Evolutionary conservation across 2,113 vertebrate species (phyloP), one percentile per base, ranked within the genome.

Genomic region (Phyllostomus discolor): DNA sequence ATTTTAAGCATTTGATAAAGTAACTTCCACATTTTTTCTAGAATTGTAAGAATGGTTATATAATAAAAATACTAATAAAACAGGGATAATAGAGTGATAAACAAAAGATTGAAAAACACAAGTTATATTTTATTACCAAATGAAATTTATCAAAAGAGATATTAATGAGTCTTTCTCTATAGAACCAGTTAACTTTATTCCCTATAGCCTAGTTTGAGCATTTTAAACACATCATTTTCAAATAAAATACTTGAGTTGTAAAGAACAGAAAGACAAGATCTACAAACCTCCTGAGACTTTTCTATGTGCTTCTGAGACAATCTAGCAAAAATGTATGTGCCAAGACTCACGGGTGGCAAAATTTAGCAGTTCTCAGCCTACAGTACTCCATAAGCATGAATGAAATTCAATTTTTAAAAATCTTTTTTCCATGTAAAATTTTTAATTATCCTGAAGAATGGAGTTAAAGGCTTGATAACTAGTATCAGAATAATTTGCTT

Each of bases 381-480:
- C 3, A 15, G 4, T n/a, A 19, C 3, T 91, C 4, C 73, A 81
- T 1, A 2, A 80, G 35, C 1, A 46, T 90, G 28, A 62, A 15
- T 26, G 20, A 88, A 94, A 38, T 66, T 33, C 12, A 38, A 2
- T 54, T 35, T 50, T n/a, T 48, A 0, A 26, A 90, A 84, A 46
- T 48, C 9, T 14, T 8, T 7, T 66, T 88, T 33, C 19, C 24
- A 62, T 14, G 31, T 81, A 93, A 94, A 88, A 91, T 48, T 62
- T 35, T 50, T 80, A 94, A 88, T 88, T 15, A 72, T 75, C 50
- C 33, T 94, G 38, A 95, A 19, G 95, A 87, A 72, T 57, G 16
- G 88, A 96, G 28, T 95, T 17, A 72, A 73, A 94, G 82, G n/a
- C 10, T 69, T 96, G 17, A 81, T 81, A 90, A 54, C 11, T 48